These are phyloP conservation scores for Anabacerthia variegaticeps DNA, from an alignment of 2,797 vertebrate species.

Conservation along the genomic window DNA sequence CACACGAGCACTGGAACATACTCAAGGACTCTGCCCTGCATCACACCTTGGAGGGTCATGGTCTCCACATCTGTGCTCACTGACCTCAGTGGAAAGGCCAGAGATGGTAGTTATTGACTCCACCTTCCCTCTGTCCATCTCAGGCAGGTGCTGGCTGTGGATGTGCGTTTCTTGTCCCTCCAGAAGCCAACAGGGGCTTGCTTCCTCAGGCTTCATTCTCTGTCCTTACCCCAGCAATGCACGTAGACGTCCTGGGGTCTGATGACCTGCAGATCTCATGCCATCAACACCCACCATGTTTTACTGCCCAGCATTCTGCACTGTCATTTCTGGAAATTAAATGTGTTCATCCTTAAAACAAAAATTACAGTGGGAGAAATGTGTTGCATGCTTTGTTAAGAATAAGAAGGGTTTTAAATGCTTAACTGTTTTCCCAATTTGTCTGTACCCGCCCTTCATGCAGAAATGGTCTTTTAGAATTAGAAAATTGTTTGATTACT, in stretches of 20 bases:
- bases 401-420: background rate
- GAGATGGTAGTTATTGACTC: background rate
- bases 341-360: background rate
- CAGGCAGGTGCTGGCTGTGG: too few relatives aligned
- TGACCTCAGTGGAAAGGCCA: background rate
- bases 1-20: background rate
- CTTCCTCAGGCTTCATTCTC: background rate
- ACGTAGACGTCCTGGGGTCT: accelerated
- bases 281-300: background rate
- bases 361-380: accelerated
- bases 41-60: accelerated
- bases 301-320: background rate
- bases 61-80: accelerated
- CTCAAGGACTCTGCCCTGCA: background rate
- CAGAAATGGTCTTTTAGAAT: background rate
- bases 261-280: background rate
- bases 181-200: background rate
- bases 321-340: background rate
- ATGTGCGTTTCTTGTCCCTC: background rate
- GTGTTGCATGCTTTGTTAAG: background rate
- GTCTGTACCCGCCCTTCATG: background rate
- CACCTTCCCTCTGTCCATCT: background rate
- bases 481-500: background rate
- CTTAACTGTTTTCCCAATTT: background rate
- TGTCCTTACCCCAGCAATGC: background rate